Conservation (phyloP, 2,888 invertebrate genomes). For the Caradrina clavipalpis region DNA sequence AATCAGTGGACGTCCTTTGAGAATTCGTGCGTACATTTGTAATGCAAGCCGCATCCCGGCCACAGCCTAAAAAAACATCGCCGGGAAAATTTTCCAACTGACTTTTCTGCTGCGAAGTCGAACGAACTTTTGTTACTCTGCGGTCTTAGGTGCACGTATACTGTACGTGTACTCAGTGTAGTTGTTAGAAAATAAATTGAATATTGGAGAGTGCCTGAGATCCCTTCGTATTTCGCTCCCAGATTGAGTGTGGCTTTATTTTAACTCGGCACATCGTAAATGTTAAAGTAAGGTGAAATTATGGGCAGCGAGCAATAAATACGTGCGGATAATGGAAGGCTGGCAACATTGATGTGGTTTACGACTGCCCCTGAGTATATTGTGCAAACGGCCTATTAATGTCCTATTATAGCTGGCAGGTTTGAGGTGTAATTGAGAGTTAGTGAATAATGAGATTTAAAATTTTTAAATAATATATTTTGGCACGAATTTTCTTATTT, state of each 20-base stretch:
- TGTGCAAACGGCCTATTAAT: slow-evolving; percentile 62
- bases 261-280: slow-evolving; percentile 79
- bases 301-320: slow-evolving; percentile 69
- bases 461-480: not conserved
- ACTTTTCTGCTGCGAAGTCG: not conserved
- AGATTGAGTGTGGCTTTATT: slow-evolving; percentile 83
- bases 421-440: slow-evolving; percentile 34
- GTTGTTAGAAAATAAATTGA: slow-evolving; percentile 88
- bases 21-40: slow-evolving; percentile 75
- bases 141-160: slow-evolving; percentile 58
- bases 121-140: slow-evolving; percentile 61
- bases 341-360: slow-evolving; percentile 64
- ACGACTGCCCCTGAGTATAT: slow-evolving; percentile 54
- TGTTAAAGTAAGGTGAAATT: slow-evolving; percentile 72
- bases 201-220: slow-evolving; percentile 79
- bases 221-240: slow-evolving; percentile 75
- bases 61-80: slow-evolving; percentile 69
- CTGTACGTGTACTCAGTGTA: slow-evolving; percentile 69
- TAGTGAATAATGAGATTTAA: slow-evolving; percentile 23
- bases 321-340: slow-evolving; percentile 64
- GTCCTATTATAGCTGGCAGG: slow-evolving; percentile 53
- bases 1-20: slow-evolving; percentile 85
- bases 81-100: slow-evolving; percentile 43
- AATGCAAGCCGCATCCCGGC: slow-evolving; percentile 65
- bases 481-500: too few species aligned